Evolutionary conservation across 2,888 invertebrate genomes (phyloP).

Genomic region (Nematopogon swammerdamellus): DNA sequence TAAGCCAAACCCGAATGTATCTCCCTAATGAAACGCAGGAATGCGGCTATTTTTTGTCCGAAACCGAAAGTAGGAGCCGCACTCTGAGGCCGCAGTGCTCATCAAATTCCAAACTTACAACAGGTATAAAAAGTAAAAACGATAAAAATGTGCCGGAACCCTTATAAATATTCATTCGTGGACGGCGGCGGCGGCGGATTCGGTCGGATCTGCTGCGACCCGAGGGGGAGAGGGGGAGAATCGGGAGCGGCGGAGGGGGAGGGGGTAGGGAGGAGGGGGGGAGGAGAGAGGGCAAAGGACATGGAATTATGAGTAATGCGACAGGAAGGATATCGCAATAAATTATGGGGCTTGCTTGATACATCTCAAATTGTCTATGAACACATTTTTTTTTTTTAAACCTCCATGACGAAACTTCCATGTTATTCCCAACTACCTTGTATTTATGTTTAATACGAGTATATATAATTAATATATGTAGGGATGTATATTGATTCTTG

Average conservation of each 20-base stretch:
- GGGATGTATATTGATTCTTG: no score
- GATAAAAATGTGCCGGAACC: slow-evolving; percentile 33
- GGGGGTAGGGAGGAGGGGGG: background rate
- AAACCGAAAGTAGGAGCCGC: slow-evolving; percentile 12
- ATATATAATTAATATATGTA: no score
- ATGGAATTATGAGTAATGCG: background rate
- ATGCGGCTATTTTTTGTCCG: slow-evolving; percentile 13
- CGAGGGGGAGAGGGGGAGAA: background rate
- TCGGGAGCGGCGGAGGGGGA: no score
- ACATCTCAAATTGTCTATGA: no score
- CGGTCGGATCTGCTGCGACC: background rate
- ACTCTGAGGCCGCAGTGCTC: slow-evolving; percentile 21
- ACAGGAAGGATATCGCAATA: background rate
- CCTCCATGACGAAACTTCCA: no score
- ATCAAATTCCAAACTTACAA: slow-evolving; percentile 23
- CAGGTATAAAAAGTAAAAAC: slow-evolving; percentile 28
- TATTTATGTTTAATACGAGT: no score
- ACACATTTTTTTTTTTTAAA: no score
- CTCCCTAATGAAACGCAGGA: slow-evolving; percentile 38
- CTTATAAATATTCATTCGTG: slow-evolving; percentile 45
- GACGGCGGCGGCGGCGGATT: slow-evolving; percentile 3
- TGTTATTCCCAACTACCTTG: no score
- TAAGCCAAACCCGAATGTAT: slow-evolving; percentile 37
- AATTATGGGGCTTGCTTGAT: no score
- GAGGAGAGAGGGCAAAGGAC: background rate